phyloP scores from a whole-genome alignment of 2,888 invertebrate genomes.

The Boloria selene region DNA sequence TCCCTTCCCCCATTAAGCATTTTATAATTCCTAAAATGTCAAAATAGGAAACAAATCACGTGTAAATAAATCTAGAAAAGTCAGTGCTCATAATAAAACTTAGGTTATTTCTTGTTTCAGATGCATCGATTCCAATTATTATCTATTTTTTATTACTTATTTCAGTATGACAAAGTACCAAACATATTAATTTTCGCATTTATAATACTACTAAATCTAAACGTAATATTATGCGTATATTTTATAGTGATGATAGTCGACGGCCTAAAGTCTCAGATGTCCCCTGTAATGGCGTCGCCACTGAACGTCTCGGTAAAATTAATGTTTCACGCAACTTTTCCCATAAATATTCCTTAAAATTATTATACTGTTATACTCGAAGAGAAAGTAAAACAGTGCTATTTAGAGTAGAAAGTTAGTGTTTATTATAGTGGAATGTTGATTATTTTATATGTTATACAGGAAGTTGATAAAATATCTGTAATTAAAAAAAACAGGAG shows the following conservation, averaged over 20 bases:
- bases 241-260: conserved; percentile 13
- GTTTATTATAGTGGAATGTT: conserved; percentile 4
- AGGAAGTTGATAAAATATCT: no score
- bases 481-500: no score
- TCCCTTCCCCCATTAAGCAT: no score
- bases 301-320: conserved; percentile 17
- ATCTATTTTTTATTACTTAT: no score
- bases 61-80: no score
- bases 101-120: not conserved
- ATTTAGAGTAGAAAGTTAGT: conserved; percentile 8
- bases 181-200: no score
- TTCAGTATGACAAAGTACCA: no score
- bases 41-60: no score
- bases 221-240: conserved; percentile 1
- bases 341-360: conserved; percentile 19
- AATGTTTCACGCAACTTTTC: conserved; percentile 16
- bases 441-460: not conserved
- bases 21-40: no score
- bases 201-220: not conserved
- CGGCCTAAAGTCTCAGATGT: conserved; percentile 15
- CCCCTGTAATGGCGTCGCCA: conserved; percentile 20
- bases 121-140: no score
- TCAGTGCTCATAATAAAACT: not conserved
- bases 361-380: conserved; percentile 12
- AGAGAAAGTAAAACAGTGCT: conserved; percentile 16